Evolutionary conservation across 2,113 vertebrate species (phyloP), one percentile per base, ranked within the genome.

Genomic region (Puma concolor): DNA sequence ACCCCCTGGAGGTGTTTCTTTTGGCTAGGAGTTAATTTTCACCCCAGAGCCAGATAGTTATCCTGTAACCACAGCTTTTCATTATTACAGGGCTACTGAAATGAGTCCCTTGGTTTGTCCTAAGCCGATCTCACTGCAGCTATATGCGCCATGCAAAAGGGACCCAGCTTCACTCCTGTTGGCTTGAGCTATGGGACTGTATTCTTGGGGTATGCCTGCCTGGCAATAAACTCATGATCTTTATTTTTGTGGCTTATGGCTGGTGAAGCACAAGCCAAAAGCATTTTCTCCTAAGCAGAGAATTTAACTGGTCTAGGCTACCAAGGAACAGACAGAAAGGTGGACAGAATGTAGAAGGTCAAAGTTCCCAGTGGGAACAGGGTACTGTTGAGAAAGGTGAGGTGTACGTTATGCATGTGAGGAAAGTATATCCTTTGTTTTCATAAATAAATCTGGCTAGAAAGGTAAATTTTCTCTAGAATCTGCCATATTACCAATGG

Each of bases 141-240:
- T 66, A 1, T 64, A 36, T 82, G 71, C 36, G 60, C 41, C 16
- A 1, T 52, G 25, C 11, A 36, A 52, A 67, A 89, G 52, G 57
- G n/a, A 11, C 48, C 69, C 23, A 50, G 41, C 72, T 64, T 94
- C 66, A 63, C 27, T 72, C 25, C 33, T 69, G 0, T 36, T 87
- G 0, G 82, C 72, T 71, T 77, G 60, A 95, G 52, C 54, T 72
- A 2, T 83, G n/a, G 31, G 33, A 13, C 87, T 87, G 0, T 83
- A n/a, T 97, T 89, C 44, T 95, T 76, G 52, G 82, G 50, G 29
- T 50, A 77, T 77, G 74, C 41, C 57, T 92, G 33, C 50, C 25
- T 90, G 84, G 50, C n/a, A 89, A 36, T 74, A 96, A 19, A 95
- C 66, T 77, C 66, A 69, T n/a, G 36, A 64, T 84, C 90, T 97